Percentiles rank a stretch among this genome's conserved stretches.
These are phyloP conservation scores for Atherinomorus stipes DNA, from an alignment of 2,113 vertebrate species.

Conservation along the genomic window DNA sequence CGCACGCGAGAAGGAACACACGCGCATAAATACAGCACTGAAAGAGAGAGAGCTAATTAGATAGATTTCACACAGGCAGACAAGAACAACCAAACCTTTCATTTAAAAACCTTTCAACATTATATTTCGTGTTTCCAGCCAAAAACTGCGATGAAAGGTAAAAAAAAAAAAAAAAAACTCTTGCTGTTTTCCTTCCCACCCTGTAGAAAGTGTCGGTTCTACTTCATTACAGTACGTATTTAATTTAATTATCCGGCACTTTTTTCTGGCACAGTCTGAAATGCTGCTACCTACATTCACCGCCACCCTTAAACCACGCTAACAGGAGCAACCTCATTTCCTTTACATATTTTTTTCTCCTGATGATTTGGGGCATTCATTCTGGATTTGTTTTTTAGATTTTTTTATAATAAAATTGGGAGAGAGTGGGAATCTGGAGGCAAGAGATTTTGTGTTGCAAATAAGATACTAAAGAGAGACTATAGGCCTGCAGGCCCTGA, in stretches of 20 bases:
- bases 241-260: conserved; percentile 70
- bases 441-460: conserved; percentile 34
- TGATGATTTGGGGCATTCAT: conserved; percentile 53
- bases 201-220: conserved; percentile 49
- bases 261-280: conserved; percentile 57
- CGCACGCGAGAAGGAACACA: conserved; percentile 1
- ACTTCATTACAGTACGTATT: conserved; percentile 55
- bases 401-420: conserved; percentile 45
- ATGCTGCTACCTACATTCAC: conserved; percentile 29
- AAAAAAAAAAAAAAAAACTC: conserved; percentile 18
- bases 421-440: conserved; percentile 17
- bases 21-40: conserved; percentile 38
- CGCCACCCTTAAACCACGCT: conserved; percentile 44
- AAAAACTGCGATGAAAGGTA: conserved; percentile 49
- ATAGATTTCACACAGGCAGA: conserved; percentile 70
- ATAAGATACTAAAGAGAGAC: conserved; percentile 63
- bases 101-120: conserved; percentile 56
- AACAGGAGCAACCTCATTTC: conserved; percentile 39
- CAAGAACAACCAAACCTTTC: conserved; percentile 68
- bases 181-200: conserved; percentile 49
- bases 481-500: conserved; percentile 64
- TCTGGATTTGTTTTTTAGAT: conserved; percentile 61
- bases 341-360: conserved; percentile 37
- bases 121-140: conserved; percentile 59
- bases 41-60: conserved; percentile 69